phyloP scores from a whole-genome alignment of 2,797 vertebrate species.

The Smutsia temminckii region DNA sequence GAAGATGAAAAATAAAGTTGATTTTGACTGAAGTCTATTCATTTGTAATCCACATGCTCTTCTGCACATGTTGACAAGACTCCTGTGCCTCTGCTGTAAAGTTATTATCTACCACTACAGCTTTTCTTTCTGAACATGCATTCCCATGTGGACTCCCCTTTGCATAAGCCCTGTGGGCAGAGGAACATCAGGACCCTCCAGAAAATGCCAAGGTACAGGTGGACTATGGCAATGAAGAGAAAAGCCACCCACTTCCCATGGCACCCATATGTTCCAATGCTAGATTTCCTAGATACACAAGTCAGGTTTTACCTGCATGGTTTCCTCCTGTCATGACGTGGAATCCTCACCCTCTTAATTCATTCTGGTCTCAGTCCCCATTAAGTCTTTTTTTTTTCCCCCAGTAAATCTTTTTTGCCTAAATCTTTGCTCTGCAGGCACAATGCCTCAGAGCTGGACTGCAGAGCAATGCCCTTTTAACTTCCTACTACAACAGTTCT shows the following conservation, averaged over 20 bases:
- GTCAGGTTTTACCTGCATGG: neutral
- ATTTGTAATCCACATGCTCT: neutral
- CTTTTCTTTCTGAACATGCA: neutral
- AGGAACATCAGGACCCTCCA: fast-evolving
- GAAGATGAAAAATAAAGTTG: constrained; percentile 60
- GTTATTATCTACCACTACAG: neutral
- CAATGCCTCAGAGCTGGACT: neutral
- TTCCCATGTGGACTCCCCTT: neutral
- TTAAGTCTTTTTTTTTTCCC: neutral
- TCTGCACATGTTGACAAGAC: neutral
- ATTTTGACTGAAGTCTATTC: neutral
- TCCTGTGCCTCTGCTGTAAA: neutral
- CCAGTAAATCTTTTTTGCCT: neutral
- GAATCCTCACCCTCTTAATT: neutral
- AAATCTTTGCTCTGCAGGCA: neutral
- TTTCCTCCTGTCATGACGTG: neutral
- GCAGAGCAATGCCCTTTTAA: neutral
- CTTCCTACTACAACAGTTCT: neutral
- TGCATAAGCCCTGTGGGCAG: neutral
- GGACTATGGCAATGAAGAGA: neutral
- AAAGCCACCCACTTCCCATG: neutral
- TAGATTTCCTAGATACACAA: too few species aligned
- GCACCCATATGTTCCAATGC: fast-evolving
- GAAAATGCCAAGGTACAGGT: neutral
- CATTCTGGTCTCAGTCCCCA: neutral